Base-by-base conservation (phyloP, 2,797 vertebrate genomes). In the Eulemur mongoz region DNA sequence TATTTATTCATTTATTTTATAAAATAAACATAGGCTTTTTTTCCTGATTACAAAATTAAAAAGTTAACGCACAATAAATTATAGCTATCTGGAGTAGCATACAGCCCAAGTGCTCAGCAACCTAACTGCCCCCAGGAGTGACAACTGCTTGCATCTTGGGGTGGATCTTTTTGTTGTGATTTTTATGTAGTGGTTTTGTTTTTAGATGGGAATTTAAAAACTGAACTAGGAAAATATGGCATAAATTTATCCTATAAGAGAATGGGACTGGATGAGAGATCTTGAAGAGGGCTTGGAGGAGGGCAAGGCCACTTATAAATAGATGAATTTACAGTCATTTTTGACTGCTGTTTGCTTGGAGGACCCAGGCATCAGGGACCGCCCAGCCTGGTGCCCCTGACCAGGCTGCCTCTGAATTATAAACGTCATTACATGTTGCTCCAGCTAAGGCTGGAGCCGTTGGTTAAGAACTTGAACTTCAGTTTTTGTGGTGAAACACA, bases 191-290 rank as follows among this genome's bases (percentile, higher is more conserved):
- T 10, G 17, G 50, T 75, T 54, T 30, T 67, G 20, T 61, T 70
- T 91, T 23, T 70, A 30, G 54, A 45, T 70, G 61, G n/a, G 30
- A 88, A 54, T 91, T 93, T 54, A 7, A 89, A 89, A 81, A 50
- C 50, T 11, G 27, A 48, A 61, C 14, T n/a, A 78, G 50, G 79
- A 52, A 81, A 50, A 45, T 30, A 5, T 32, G 45, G 50, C 75
- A 38, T 80, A 7, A 7, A 13, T 87, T 88, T 69, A 10, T 63
- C 12, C 50, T 67, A 1, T 23, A 12, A 57, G 63, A 40, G 35
- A 45, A 2, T 8, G 20, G 32, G 50, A 9, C 57, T 32, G 43
- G 27, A 43, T 23, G 45, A 32, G 76, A 52, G 17, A 4, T 61
- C 75, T 52, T 25, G 43, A 84, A 25, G 3, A 22, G 78, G 57